Base-by-base conservation (phyloP, 2,888 invertebrate species). In the Coremacera marginata region DNA sequence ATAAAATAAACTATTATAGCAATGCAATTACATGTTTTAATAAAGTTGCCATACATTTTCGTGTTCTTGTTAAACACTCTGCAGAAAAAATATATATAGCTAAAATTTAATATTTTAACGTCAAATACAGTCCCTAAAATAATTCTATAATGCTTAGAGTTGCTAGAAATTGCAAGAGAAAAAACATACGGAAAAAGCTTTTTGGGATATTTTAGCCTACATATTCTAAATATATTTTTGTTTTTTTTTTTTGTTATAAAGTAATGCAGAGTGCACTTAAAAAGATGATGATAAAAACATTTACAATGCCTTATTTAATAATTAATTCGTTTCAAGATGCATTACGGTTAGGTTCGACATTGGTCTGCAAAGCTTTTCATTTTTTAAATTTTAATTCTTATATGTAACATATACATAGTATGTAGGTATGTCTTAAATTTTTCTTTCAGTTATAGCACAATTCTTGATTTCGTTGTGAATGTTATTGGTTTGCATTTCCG, bases 401-500 rank as follows among this genome's bases (percentile, higher is more conserved):
- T 55, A 34, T 19, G 63, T 34, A 55, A n/a, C 49, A 44, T 60
- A 34, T 60, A 49, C 60, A 27, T 63, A 60, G 60, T 60, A 71
- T 22, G 44, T 8, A 52, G 27, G 16, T 51, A 49, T 37, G 67
- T 62, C 31, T 27, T 52, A 70, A 44, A 51, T 67, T 55, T 67
- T 37, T 75, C 22, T 55, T 25, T 63, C 27, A 71, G 34, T 19
- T 71, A n/a, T n/a, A 76, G 71, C 71, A 71, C 76, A 71, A 71
- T 71, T 76, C 31, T 25, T 34, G 71, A 76, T 65, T 76, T 76
- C 76, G 76, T 71, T 76, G 76, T 76, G 76, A 63, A 22, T 76
- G 73, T 71, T 51, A 44, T 44, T 44, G 44, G 44, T 44, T 44
- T 44, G 44, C 44, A 44, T 44, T 44, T 44, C 11, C 11, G 60